phyloP scores from a whole-genome alignment of 92 coral and sea anemone species.

The Diadumene lineata region DNA sequence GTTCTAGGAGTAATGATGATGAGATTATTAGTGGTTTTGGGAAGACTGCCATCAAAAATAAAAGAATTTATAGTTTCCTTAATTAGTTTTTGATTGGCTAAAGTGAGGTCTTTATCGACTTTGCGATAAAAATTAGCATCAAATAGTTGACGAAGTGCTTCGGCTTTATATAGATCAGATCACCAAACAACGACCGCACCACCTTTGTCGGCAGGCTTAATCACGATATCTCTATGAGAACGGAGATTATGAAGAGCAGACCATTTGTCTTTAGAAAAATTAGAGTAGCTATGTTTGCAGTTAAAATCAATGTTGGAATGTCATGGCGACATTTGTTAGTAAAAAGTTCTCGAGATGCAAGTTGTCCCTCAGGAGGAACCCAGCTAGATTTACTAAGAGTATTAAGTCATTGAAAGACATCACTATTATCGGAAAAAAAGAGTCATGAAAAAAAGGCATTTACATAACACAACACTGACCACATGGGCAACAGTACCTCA shows the following conservation, averaged over 20 bases:
- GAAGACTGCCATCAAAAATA: slow-evolving; percentile 32
- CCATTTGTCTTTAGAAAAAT: slow-evolving; percentile 20
- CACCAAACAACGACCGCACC: slow-evolving; percentile 54
- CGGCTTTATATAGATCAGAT: slow-evolving; percentile 19
- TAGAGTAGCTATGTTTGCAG: slow-evolving; percentile 8
- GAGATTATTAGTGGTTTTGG: slow-evolving; percentile 27
- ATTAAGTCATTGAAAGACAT: not conserved
- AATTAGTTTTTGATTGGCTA: slow-evolving; percentile 36
- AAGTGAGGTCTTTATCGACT: slow-evolving; percentile 41
- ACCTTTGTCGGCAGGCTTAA: slow-evolving; percentile 57
- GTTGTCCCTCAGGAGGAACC: slow-evolving; percentile 55
- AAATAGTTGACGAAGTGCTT: slow-evolving; percentile 37
- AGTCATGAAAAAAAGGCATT: slow-evolving; percentile 21
- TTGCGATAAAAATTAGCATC: slow-evolving; percentile 9
- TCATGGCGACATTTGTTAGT: slow-evolving; percentile 23
- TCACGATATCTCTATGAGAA: slow-evolving; percentile 26
- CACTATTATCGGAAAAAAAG: not conserved
- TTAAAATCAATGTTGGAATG: not conserved
- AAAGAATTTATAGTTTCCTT: slow-evolving; percentile 44
- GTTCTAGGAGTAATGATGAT: slow-evolving; percentile 47
- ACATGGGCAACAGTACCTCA: too few species aligned
- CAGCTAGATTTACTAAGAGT: slow-evolving; percentile 46
- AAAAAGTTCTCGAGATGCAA: slow-evolving; percentile 24
- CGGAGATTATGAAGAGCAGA: slow-evolving; percentile 11
- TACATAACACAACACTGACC: too few species aligned